Percentiles rank a stretch among this genome's conserved stretches.
Conservation (phyloP, 1,140 invertebrate genomes). For the Bombus vancouverensis region DNA sequence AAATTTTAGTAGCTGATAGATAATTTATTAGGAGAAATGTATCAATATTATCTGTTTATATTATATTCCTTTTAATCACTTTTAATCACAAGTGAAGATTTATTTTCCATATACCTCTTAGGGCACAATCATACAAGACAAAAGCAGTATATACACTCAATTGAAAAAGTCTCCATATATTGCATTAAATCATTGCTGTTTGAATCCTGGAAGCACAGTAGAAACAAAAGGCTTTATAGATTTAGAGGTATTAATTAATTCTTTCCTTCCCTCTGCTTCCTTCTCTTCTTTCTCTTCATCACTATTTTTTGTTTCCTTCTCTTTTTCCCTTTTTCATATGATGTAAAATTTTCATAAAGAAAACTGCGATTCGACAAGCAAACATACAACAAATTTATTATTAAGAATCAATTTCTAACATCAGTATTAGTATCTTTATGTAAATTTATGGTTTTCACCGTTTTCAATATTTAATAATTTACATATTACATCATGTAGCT, state of each 20-base stretch:
- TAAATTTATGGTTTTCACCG: not conserved
- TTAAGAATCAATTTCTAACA: too few species aligned
- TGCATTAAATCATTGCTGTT: too few species aligned
- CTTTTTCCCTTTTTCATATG: too few species aligned
- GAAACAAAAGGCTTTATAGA: not conserved
- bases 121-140: not conserved
- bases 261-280: not conserved
- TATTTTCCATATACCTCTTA: not conserved
- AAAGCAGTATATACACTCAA: not conserved
- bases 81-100: not conserved
- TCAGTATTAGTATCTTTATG: too few species aligned
- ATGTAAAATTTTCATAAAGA: too few species aligned
- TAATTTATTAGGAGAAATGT: not conserved
- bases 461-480: too few species aligned
- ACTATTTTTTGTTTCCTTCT: too few species aligned
- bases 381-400: too few species aligned
- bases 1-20: not conserved
- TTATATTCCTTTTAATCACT: not conserved
- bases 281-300: not conserved
- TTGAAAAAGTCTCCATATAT: not conserved
- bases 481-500: too few species aligned
- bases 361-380: too few species aligned
- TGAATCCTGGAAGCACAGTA: not conserved
- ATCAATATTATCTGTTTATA: not conserved
- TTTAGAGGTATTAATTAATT: not conserved